These are phyloP conservation scores for Meghimatium bilineatum DNA, from an alignment of 2,888 invertebrate species.

Conservation along the genomic window DNA sequence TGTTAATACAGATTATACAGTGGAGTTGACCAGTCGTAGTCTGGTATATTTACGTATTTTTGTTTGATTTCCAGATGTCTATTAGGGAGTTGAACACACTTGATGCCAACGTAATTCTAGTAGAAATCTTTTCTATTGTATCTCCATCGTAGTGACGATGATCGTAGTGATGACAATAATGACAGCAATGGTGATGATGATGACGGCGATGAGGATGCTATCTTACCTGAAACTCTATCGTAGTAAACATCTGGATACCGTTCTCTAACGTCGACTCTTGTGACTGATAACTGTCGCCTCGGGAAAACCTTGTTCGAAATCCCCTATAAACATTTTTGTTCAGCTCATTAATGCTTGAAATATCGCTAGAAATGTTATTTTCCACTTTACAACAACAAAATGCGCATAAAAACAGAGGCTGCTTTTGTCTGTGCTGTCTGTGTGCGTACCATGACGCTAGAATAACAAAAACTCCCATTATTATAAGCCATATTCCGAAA, in stretches of 20 bases:
- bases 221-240: constrained; percentile 39
- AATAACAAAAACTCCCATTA: constrained; percentile 33
- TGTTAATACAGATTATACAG: too few species aligned
- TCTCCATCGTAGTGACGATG: too few species aligned
- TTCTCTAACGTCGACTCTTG: not conserved
- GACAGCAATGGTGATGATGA: too few species aligned
- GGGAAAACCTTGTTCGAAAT: not conserved
- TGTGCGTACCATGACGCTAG: constrained; percentile 40
- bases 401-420: not conserved
- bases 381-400: not conserved
- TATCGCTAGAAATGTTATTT: not conserved
- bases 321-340: not conserved
- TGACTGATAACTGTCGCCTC: not conserved
- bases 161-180: too few species aligned
- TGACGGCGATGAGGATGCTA: not conserved
- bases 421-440: constrained; percentile 31
- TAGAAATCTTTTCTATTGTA: too few species aligned
- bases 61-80: too few species aligned
- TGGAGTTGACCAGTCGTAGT: too few species aligned
- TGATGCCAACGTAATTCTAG: too few species aligned
- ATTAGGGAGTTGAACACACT: too few species aligned
- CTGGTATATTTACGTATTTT: too few species aligned
- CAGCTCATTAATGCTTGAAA: not conserved
- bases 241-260: constrained; percentile 11
- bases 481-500: constrained; percentile 44